Evolutionary conservation across 2,113 vertebrate genomes (phyloP).

Genomic region (Chloebia gouldiae): DNA sequence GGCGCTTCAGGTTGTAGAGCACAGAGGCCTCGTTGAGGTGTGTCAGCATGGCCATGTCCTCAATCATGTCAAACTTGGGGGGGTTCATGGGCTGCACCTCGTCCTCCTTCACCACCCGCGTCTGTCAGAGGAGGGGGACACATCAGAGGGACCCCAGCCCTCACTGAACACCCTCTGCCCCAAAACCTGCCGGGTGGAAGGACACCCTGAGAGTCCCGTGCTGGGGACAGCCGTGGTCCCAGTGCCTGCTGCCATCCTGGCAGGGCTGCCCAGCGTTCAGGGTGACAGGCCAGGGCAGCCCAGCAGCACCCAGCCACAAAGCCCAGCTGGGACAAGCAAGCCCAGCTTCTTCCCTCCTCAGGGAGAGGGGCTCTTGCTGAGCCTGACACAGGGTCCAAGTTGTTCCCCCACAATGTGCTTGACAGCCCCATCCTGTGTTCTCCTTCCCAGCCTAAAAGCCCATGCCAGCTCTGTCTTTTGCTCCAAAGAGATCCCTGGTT

Average conservation of each 20-base stretch:
- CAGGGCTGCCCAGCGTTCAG: rapidly evolving
- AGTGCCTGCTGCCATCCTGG: rapidly evolving
- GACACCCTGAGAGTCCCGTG: not conserved
- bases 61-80: conserved; percentile 89
- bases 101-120: conserved; percentile 78
- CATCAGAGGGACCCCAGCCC: rapidly evolving
- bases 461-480: rapidly evolving
- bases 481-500: not conserved
- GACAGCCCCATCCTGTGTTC: not conserved
- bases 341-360: not conserved
- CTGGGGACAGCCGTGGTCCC: not conserved
- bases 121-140: conserved; percentile 50
- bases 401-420: not conserved
- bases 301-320: not conserved
- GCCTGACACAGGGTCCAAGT: not conserved
- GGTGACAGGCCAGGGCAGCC: not conserved
- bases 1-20: conserved; percentile 84
- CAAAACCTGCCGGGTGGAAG: rapidly evolving
- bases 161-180: not conserved
- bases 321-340: not conserved
- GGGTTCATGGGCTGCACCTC: conserved; percentile 93
- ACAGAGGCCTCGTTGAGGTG: conserved; percentile 92
- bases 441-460: not conserved
- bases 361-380: not conserved
- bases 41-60: conserved; percentile 96